These are phyloP conservation scores for Micromesistius poutassou DNA, from an alignment of 2,797 vertebrate genomes.

Conservation along the genomic window DNA sequence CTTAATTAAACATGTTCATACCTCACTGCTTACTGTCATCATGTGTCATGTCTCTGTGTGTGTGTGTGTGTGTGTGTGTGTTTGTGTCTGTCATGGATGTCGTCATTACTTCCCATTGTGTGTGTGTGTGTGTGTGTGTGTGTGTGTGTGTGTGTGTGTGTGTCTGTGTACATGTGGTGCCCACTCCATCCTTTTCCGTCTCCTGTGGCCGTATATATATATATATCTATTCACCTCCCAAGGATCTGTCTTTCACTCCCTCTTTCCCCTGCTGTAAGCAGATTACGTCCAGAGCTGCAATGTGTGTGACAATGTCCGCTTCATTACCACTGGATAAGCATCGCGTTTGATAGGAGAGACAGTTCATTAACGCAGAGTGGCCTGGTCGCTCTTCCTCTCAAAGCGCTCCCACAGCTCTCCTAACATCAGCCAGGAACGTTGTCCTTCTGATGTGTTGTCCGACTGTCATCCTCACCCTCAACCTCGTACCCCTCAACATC, in stretches of 20 bases:
- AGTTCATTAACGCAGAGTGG: conserved; percentile 63
- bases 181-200: conserved; percentile 30
- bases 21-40: neutral
- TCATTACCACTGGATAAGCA: conserved; percentile 67
- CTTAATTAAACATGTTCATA: conserved; percentile 25
- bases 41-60: conserved; percentile 15
- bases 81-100: conserved; percentile 38
- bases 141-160: conserved; percentile 27
- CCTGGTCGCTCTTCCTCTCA: conserved; percentile 40
- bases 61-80: conserved; percentile 54
- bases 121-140: conserved; percentile 46
- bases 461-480: neutral
- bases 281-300: conserved; percentile 34
- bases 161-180: conserved; percentile 18
- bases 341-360: conserved; percentile 62
- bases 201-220: conserved; percentile 44
- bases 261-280: conserved; percentile 36
- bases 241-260: conserved; percentile 31
- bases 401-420: conserved; percentile 39
- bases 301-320: conserved; percentile 50
- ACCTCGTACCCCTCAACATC: too few species aligned
- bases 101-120: conserved; percentile 30
- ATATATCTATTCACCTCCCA: conserved; percentile 58
- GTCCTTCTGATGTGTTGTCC: neutral
- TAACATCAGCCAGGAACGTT: conserved; percentile 6